Base-by-base conservation (phyloP, 2,797 vertebrate species). In the Sebastes taczanowskii region DNA sequence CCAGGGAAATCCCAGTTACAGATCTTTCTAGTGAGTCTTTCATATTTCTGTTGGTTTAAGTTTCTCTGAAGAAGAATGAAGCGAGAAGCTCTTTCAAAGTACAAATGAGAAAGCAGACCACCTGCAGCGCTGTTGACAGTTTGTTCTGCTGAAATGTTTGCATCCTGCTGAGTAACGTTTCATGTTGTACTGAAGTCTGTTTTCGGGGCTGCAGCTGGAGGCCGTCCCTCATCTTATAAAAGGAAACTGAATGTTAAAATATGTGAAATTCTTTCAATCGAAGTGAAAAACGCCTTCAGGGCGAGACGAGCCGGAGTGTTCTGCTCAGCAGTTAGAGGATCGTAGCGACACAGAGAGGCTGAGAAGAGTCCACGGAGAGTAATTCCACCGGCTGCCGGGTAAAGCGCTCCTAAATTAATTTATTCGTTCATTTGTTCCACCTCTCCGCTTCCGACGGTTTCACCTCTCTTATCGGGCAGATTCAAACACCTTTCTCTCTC, bases 391-490 rank as follows among this genome's bases (percentile, higher is more conserved):
- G 49, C 74, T 58, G 79, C 46, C 38, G 3, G 75, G 67, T 9
- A 55, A 49, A 82, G 71, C 71, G 5, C 80, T 59, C 32, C 14
- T 9, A 59, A 52, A 77, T 80, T 18, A 25, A 79, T 81, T 56
- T 49, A 65, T 63, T 81, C 61, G 1, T 55, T 55, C 78, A 65
- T 81, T 71, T 78, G 83, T 71, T 74, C 78, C 74, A 2, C 38
- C 55, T 55, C 58, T 64, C 53, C 58, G 71, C 71, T 14, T 49
- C 83, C 13, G 34, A 77, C 52, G 4, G 34, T 11, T 11, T 81
- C 79, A 78, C 79, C 79, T 85, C 32, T 62, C 70, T 65, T 13
- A 76, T 63, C 77, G 7, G 53, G 30, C 56, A 46, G 42, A 62
- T 49, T 68, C 63, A 30, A 14, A 27, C 62, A 25, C 53, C 9